Evolutionary conservation across 2,797 vertebrate genomes (phyloP).

Genomic region (Tamandua tetradactyla): DNA sequence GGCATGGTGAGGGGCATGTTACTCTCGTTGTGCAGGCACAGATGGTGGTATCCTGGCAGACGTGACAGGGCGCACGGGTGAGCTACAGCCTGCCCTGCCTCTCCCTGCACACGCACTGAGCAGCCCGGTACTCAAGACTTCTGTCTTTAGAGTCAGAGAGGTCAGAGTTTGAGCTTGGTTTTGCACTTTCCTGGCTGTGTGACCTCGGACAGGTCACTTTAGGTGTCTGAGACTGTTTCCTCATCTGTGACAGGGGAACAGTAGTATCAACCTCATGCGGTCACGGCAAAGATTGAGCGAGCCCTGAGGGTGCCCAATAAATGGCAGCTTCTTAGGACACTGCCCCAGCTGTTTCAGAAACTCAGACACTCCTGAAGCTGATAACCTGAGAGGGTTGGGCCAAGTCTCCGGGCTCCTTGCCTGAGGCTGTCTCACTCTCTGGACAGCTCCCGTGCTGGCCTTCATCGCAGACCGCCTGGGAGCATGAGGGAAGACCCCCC

Average conservation of each 20-base stretch:
- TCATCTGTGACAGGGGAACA: not conserved
- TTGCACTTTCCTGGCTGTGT: not conserved
- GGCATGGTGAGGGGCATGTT: constrained; percentile 96
- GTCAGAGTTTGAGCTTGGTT: not conserved
- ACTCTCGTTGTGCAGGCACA: constrained; percentile 94
- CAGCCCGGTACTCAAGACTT: not conserved
- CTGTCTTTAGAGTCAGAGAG: not conserved
- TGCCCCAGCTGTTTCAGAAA: constrained; percentile 3
- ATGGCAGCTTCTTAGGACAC: constrained; percentile 4
- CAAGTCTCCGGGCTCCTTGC: not conserved
- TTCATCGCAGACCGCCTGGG: not conserved
- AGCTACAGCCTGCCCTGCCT: not conserved
- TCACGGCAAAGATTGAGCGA: not conserved
- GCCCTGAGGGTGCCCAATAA: not conserved
- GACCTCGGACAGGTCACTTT: not conserved
- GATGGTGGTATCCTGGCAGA: constrained; percentile 94
- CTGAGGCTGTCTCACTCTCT: not conserved
- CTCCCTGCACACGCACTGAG: not conserved
- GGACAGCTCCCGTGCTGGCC: not conserved
- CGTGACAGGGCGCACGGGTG: fast-evolving
- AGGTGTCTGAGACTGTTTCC: not conserved
- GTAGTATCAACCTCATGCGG: not conserved
- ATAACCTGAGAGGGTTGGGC: not conserved
- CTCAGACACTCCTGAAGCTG: not conserved
- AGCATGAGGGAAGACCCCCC: not conserved